phyloP scores from a whole-genome alignment of 1,140 invertebrate genomes.

The Drosophila prosaltans region DNA sequence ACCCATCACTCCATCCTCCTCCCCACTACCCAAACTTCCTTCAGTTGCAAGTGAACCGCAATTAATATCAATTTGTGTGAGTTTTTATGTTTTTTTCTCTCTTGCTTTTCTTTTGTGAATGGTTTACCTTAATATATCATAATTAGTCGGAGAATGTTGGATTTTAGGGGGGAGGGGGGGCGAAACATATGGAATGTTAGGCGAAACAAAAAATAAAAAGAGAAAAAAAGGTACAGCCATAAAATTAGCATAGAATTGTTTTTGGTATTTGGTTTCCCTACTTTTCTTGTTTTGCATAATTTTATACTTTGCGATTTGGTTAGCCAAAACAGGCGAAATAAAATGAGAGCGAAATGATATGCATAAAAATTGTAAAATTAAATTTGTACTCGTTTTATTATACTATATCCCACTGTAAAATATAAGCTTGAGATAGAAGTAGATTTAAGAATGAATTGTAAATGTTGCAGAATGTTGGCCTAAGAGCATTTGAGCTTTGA shows the following conservation, averaged over 20 bases:
- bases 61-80: slow-evolving; percentile 77
- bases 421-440: too few species aligned
- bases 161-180: slow-evolving; percentile 6
- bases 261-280: slow-evolving; percentile 27
- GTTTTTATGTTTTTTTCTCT: slow-evolving; percentile 43
- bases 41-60: slow-evolving; percentile 46
- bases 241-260: slow-evolving; percentile 67
- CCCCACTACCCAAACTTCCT: background rate
- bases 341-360: background rate
- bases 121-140: slow-evolving; percentile 66
- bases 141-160: slow-evolving; percentile 55
- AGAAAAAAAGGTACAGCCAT: slow-evolving; percentile 36
- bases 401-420: too few species aligned
- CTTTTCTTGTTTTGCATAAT: slow-evolving; percentile 60
- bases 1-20: background rate
- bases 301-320: slow-evolving; percentile 51
- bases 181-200: slow-evolving; percentile 9
- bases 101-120: slow-evolving; percentile 17
- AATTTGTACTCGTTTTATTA: too few species aligned
- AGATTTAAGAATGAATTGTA: background rate
- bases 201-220: background rate
- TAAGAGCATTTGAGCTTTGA: too few species aligned
- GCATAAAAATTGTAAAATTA: background rate
- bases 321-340: background rate
- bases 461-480: background rate